These are phyloP conservation scores for Pseudopipra pipra DNA, from an alignment of 2,113 vertebrate species.

Conservation along the genomic window DNA sequence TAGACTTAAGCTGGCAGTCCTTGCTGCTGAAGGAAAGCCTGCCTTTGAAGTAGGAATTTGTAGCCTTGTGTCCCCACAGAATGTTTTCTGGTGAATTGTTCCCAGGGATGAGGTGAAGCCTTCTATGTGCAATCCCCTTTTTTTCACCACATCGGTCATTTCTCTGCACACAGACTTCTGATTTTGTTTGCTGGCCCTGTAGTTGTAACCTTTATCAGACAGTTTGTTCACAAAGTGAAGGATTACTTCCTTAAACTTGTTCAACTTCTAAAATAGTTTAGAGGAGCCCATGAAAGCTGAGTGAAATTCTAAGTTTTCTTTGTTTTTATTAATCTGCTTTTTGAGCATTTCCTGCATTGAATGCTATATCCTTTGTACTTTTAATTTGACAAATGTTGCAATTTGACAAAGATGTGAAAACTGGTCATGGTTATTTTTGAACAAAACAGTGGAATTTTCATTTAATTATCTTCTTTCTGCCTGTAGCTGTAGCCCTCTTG, in stretches of 20 bases:
- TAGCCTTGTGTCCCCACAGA: neutral
- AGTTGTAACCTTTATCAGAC: neutral
- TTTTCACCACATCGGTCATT: rapidly evolving
- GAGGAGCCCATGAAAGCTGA: neutral
- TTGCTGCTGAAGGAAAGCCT: neutral
- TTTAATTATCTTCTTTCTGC: neutral
- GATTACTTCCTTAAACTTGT: neutral
- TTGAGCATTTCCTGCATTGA: neutral
- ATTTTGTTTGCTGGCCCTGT: neutral
- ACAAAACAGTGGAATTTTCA: neutral
- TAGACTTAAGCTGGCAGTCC: neutral
- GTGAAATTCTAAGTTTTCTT: neutral
- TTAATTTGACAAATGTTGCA: neutral
- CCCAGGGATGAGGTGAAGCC: neutral
- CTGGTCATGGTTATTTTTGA: neutral
- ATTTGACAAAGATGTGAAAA: neutral
- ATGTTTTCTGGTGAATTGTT: neutral
- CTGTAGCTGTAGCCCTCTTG: neutral
- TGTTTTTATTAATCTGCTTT: neutral
- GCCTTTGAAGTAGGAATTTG: neutral
- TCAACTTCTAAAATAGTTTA: neutral
- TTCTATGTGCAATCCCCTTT: neutral
- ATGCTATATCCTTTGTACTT: neutral
- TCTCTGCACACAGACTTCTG: neutral
- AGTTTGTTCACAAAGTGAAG: neutral